Evolutionary conservation across 2,797 vertebrate species (phyloP), one percentile per base, ranked within the genome.

Genomic region (Meriones psammophilus): DNA sequence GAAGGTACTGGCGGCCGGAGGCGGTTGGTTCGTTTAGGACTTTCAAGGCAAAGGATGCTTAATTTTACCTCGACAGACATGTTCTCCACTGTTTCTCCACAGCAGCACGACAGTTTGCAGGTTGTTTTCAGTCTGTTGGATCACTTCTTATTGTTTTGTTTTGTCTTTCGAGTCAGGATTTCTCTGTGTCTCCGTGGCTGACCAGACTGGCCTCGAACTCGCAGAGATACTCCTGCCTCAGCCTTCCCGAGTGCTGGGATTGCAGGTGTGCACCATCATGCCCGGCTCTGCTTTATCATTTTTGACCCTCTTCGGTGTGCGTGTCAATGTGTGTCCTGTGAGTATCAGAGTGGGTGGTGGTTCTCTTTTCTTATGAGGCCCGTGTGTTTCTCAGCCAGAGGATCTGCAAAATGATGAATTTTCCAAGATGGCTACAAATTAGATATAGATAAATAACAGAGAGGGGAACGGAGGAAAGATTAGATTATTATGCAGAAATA

Each of bases 1-100:
- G 95, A 97, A 98, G 98, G 97, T 97, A 94, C 12, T 79, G 12
- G 56, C 14, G 56, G 88, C 71, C n/a, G 54, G 66, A 76, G n/a
- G 62, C 56, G 26, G n/a, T 89, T 92, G 88, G 54, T 79, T 88
- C 90, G 10, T 50, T 78, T 87, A 81, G 94, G 85, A 91, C 54
- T 93, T 90, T 54, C 50, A 60, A 78, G 86, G 80, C 71, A 20
- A 0, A 9, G 33, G 22, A 54, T 58, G 8, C 66, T 95, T 62
- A 62, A 54, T 94, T 96, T 91, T 84, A 88, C 50, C 90, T 84
- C 88, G 69, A 54, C 66, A 50, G 81, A 20, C 42, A 24, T 60
- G 20, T 90, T 89, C 81, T 86, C 56, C 56, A 90, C 33, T 73
- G 1, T 77, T 89, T 66, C 22, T 39, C 36, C n/a, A 7, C 10